Percentiles rank a stretch among this genome's conserved stretches.
Evolutionary conservation across 2,113 vertebrate genomes (phyloP).

Genomic region (Ardeotis arabs): DNA sequence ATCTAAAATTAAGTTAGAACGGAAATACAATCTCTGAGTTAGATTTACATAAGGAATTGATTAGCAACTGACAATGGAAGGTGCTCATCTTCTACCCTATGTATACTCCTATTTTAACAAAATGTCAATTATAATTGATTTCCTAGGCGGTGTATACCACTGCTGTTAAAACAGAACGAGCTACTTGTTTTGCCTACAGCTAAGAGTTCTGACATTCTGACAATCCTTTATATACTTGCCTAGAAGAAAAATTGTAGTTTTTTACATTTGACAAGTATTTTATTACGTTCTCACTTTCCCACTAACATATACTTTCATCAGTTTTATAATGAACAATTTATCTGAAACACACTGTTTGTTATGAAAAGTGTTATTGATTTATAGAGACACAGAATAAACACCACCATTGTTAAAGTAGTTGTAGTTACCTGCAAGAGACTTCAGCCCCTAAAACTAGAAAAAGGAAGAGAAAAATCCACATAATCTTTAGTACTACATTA

Average conservation of each 20-base stretch:
- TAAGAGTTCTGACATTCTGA: slow-evolving; percentile 6
- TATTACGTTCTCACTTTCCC: background rate
- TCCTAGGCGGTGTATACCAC: background rate
- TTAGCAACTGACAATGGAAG: slow-evolving; percentile 1
- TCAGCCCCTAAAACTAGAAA: background rate
- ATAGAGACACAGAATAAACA: background rate
- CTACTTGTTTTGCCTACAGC: background rate
- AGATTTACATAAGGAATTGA: slow-evolving; percentile 27
- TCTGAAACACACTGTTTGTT: background rate
- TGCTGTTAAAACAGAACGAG: background rate
- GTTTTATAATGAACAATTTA: slow-evolving; percentile 5
- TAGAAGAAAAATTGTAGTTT: background rate
- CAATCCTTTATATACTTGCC: background rate
- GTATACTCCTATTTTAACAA: slow-evolving; percentile 11
- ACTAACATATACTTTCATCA: background rate
- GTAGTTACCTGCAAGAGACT: background rate
- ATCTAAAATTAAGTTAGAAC: background rate
- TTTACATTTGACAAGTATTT: background rate
- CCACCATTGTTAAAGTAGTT: background rate
- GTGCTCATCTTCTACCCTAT: slow-evolving; percentile 10
- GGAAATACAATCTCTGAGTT: background rate
- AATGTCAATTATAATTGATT: slow-evolving; percentile 58
- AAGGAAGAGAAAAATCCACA: background rate
- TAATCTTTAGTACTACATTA: background rate
- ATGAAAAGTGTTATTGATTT: background rate